phyloP scores from a whole-genome alignment of 2,797 vertebrate genomes.

The Onychomys arenicola region DNA sequence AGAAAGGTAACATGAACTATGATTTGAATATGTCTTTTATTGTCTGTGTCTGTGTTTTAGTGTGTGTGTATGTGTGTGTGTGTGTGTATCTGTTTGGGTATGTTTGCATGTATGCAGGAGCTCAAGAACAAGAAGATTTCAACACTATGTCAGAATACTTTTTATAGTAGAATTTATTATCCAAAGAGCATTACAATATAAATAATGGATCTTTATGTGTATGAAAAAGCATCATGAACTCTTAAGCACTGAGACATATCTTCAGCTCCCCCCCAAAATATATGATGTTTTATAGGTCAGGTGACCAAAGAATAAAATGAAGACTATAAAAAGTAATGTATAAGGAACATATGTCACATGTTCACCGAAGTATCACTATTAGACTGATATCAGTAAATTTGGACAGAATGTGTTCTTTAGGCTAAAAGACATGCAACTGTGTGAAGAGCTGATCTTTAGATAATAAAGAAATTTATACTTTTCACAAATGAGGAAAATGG shows the following conservation, averaged over 20 bases:
- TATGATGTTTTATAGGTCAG: not conserved
- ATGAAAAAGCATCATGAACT: not conserved
- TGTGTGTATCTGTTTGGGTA: not conserved
- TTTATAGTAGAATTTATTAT: not conserved
- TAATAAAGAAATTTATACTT: no score
- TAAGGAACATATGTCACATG: not conserved
- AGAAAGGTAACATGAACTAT: not conserved
- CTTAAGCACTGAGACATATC: not conserved
- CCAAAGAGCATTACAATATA: not conserved
- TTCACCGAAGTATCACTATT: not conserved
- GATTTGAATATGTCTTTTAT: not conserved
- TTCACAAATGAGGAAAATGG: no score
- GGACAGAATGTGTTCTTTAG: not conserved
- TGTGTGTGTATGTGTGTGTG: not conserved
- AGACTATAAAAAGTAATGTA: not conserved
- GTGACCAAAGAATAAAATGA: not conserved
- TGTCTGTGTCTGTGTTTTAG: not conserved
- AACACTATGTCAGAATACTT: not conserved
- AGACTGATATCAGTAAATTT: not conserved
- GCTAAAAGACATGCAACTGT: not conserved
- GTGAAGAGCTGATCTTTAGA: not conserved
- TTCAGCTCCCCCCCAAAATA: not conserved
- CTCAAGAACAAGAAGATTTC: not conserved
- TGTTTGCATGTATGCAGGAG: no score
- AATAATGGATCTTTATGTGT: not conserved